Evolutionary conservation across 2,888 invertebrate species (phyloP).

Genomic region (Clitarchus hookeri): DNA sequence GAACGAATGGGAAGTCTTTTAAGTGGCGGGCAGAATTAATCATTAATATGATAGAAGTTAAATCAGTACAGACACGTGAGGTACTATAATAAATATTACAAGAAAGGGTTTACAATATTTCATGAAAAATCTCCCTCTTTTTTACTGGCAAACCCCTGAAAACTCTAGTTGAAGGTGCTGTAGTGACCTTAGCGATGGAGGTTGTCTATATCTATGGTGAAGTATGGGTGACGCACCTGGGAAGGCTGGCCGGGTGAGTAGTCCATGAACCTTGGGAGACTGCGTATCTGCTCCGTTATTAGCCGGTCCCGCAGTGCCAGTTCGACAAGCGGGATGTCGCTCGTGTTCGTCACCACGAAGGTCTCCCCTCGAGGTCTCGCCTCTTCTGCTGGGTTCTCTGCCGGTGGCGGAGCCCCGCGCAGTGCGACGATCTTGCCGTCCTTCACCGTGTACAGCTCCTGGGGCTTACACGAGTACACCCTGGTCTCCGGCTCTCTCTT

Average conservation of each 20-base stretch:
- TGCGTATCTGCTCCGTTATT: conserved; percentile 59
- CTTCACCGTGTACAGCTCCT: conserved; percentile 59
- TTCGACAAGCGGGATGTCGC: neutral
- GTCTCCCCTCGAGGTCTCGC: conserved; percentile 31
- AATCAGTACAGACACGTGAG: no score
- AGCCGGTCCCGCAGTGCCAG: conserved; percentile 51
- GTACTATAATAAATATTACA: no score
- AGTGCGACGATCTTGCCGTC: conserved; percentile 59
- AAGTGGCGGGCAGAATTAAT: no score
- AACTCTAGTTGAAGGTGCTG: no score
- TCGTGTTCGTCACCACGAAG: conserved; percentile 52
- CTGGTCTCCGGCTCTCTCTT: neutral
- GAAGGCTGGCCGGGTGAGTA: conserved; percentile 59
- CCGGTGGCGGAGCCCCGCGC: conserved; percentile 30
- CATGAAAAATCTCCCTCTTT: no score
- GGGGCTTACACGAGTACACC: conserved; percentile 49
- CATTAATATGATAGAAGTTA: no score
- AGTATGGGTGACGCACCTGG: conserved; percentile 29
- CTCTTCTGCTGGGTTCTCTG: neutral
- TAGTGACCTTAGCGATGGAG: no score
- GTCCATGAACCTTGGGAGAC: conserved; percentile 60
- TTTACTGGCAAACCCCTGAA: no score
- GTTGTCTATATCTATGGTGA: no score
- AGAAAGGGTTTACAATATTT: no score
- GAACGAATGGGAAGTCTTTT: no score